phyloP scores from a whole-genome alignment of 2,113 vertebrate species.

The Catharus minimus region DNA sequence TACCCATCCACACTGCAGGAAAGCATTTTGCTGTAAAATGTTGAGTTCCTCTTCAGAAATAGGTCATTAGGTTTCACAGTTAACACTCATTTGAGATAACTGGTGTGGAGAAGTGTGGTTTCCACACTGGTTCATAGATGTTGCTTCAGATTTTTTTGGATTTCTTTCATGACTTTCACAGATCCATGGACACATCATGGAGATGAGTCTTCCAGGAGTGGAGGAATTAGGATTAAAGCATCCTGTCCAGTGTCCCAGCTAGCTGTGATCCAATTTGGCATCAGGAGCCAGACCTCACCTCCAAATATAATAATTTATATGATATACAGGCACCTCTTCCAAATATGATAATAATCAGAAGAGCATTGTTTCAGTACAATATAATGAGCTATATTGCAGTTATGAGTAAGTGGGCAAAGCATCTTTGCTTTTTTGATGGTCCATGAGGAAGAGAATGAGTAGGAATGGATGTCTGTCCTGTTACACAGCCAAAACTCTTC shows the following conservation, averaged over 20 bases:
- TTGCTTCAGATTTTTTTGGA: background rate
- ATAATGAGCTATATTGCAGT: too few species aligned
- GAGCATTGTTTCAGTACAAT: background rate
- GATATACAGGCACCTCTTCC: background rate
- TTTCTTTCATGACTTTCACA: background rate
- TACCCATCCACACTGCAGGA: background rate
- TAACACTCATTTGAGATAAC: background rate
- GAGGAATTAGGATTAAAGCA: rapidly evolving
- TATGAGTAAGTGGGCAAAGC: background rate
- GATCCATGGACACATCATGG: too few species aligned
- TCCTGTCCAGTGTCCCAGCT: background rate
- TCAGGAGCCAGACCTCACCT: background rate
- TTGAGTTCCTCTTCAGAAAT: background rate
- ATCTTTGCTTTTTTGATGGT: background rate
- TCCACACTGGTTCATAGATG: rapidly evolving
- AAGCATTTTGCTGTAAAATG: background rate
- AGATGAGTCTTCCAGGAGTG: background rate
- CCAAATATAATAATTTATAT: too few species aligned
- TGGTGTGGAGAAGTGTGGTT: background rate
- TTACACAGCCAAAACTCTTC: background rate
- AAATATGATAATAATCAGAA: background rate
- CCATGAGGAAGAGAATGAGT: background rate
- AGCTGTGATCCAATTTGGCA: background rate
- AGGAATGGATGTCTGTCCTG: rapidly evolving
- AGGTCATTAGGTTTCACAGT: background rate